These are phyloP conservation scores for Hippocampus barbouri DNA, from an alignment of 2,113 vertebrate species.

Conservation along the genomic window DNA sequence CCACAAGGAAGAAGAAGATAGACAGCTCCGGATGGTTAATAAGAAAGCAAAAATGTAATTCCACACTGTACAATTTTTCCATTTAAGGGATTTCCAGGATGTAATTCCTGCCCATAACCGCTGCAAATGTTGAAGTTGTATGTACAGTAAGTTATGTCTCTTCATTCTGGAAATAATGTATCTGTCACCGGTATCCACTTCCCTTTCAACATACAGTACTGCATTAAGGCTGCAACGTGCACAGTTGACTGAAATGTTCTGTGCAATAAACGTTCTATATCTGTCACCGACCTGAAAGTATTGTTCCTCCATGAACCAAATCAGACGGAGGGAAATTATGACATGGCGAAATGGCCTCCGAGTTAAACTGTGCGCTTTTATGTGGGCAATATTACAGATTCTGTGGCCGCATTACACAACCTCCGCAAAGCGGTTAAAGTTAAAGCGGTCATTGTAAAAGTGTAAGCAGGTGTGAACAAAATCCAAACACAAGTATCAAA, in stretches of 20 bases:
- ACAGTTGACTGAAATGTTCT: constrained; percentile 7
- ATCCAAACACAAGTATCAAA: constrained; percentile 24
- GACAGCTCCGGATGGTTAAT: constrained; percentile 14
- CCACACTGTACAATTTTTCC: constrained; percentile 32
- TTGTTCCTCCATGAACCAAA: constrained; percentile 22
- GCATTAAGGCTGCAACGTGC: constrained; percentile 7
- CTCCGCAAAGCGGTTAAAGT: constrained; percentile 33
- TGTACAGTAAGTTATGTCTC: constrained; percentile 30
- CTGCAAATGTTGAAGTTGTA: constrained; percentile 24
- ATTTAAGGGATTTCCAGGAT: constrained; percentile 37
- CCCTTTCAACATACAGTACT: constrained; percentile 6
- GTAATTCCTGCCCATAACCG: constrained; percentile 31
- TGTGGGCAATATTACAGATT: constrained; percentile 48
- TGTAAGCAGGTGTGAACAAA: constrained; percentile 53
- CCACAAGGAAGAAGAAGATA: not conserved
- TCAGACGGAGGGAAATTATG: constrained; percentile 30
- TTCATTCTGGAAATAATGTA: constrained; percentile 23
- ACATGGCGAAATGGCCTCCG: constrained; percentile 30
- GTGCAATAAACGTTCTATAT: constrained; percentile 14
- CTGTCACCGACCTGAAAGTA: constrained; percentile 6
- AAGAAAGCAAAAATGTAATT: constrained; percentile 27
- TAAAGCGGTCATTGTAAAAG: constrained; percentile 54
- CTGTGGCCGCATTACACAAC: constrained; percentile 53
- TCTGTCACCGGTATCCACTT: not conserved
- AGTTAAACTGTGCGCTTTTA: constrained; percentile 31